phyloP scores from a whole-genome alignment of 1,140 invertebrate species.

The Euborellia annulipes region DNA sequence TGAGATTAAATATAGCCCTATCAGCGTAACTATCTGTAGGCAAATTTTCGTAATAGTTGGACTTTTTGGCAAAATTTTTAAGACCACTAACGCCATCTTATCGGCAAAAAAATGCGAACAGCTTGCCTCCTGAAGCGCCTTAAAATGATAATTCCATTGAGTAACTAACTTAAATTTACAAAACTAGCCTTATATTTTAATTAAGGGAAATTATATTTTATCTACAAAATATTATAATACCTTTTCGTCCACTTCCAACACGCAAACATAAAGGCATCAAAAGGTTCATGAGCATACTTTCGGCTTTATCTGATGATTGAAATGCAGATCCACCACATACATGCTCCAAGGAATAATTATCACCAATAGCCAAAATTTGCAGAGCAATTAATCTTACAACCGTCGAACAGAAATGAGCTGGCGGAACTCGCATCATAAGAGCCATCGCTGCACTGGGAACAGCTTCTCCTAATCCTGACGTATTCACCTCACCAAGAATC shows the following conservation, averaged over 20 bases:
- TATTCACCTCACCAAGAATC: conserved; percentile 55
- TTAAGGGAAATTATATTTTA: no score
- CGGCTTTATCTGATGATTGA: conserved; percentile 76
- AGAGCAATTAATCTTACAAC: conserved; percentile 85
- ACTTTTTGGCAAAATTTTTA: no score
- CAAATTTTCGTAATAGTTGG: no score
- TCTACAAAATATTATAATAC: conserved; percentile 31
- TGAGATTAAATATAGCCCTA: no score
- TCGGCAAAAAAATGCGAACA: no score
- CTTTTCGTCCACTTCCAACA: conserved; percentile 82
- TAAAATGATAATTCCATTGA: no score
- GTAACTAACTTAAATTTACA: no score
- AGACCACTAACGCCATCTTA: no score
- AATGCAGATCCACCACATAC: conserved; percentile 83
- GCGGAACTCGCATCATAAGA: conserved; percentile 73
- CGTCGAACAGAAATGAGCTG: conserved; percentile 87
- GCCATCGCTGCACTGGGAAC: conserved; percentile 59
- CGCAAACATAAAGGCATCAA: conserved; percentile 89
- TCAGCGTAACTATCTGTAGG: no score
- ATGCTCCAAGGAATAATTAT: conserved; percentile 83
- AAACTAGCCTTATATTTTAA: no score
- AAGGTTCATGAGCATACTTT: conserved; percentile 90
- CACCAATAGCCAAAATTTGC: conserved; percentile 81
- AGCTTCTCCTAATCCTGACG: conserved; percentile 36
- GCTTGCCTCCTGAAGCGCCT: no score